A percentile compares a stretch with the other conserved stretches of the same genome.
These are phyloP conservation scores for Oophaga pumilio DNA, from an alignment of 2,113 vertebrate species.

Conservation along the genomic window DNA sequence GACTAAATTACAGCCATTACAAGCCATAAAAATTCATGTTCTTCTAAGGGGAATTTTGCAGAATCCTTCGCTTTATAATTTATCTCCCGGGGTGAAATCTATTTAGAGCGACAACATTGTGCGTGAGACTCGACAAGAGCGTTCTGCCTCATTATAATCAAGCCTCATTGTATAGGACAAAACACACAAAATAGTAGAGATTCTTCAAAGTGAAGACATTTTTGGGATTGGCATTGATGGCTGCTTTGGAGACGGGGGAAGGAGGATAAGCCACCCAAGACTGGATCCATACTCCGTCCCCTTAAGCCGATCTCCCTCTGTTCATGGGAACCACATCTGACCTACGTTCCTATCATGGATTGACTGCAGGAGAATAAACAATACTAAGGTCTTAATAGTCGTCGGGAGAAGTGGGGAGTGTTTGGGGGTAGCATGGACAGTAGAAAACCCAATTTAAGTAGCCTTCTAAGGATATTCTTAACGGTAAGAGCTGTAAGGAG, in stretches of 20 bases:
- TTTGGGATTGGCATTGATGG: not conserved
- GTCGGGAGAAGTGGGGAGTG: too few species aligned
- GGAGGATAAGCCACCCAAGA: not conserved
- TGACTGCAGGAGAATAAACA: too few species aligned
- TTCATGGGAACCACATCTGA: not conserved
- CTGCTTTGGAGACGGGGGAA: not conserved
- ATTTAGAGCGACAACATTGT: not conserved
- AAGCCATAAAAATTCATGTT: not conserved
- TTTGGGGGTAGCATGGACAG: too few species aligned
- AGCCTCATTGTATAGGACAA: not conserved
- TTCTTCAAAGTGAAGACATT: not conserved
- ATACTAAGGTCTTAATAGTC: too few species aligned
- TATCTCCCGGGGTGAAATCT: constrained; percentile 9
- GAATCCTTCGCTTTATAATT: not conserved
- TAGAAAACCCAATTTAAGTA: too few species aligned
- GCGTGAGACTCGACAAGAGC: not conserved
- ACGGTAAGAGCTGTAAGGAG: too few species aligned
- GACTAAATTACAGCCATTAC: not conserved
- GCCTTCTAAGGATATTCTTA: too few species aligned
- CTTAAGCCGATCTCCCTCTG: not conserved
- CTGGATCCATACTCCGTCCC: not conserved
- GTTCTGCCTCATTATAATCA: constrained; percentile 15
- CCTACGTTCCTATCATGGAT: too few species aligned
- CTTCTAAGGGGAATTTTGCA: not conserved
- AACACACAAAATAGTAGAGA: not conserved